A percentile compares a stretch with the other conserved stretches of the same genome.
Evolutionary conservation across 2,797 vertebrate species (phyloP).

Genomic region (Pteropus rufus): DNA sequence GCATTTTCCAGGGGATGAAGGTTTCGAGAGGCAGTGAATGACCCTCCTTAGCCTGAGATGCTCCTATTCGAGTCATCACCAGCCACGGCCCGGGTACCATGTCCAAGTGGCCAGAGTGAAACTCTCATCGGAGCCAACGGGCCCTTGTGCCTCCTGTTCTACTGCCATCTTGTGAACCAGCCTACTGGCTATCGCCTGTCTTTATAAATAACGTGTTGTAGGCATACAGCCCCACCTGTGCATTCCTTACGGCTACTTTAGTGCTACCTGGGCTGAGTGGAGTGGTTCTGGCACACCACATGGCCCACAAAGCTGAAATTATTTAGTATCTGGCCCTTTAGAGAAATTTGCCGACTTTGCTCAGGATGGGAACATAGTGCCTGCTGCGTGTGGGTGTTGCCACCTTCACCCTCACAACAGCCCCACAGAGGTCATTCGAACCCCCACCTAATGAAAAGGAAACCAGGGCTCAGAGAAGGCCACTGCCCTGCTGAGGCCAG

Average conservation of each 20-base stretch:
- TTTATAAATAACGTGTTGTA: not conserved
- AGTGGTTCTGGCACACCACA: not conserved
- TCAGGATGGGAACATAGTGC: not conserved
- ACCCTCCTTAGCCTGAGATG: not conserved
- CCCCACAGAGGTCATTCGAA: not conserved
- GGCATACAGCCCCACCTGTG: not conserved
- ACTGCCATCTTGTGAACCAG: not conserved
- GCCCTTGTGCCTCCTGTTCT: not conserved
- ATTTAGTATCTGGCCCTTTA: not conserved
- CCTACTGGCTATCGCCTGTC: not conserved
- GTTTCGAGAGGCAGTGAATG: not conserved
- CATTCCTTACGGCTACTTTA: not conserved
- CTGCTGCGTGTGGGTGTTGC: not conserved
- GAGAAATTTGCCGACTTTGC: not conserved
- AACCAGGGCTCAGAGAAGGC: not conserved
- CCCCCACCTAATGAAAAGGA: not conserved
- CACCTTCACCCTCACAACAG: not conserved
- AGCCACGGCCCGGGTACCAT: not conserved
- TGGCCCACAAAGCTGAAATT: not conserved
- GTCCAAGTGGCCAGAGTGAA: constrained; percentile 32
- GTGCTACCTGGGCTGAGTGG: rapidly evolving
- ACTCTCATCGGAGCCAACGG: not conserved
- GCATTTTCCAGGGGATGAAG: not conserved
- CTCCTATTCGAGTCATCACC: not conserved
- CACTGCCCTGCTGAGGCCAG: not conserved